Evolutionary conservation across 2,888 invertebrate species (phyloP).

Genomic region (Troilus luridus): DNA sequence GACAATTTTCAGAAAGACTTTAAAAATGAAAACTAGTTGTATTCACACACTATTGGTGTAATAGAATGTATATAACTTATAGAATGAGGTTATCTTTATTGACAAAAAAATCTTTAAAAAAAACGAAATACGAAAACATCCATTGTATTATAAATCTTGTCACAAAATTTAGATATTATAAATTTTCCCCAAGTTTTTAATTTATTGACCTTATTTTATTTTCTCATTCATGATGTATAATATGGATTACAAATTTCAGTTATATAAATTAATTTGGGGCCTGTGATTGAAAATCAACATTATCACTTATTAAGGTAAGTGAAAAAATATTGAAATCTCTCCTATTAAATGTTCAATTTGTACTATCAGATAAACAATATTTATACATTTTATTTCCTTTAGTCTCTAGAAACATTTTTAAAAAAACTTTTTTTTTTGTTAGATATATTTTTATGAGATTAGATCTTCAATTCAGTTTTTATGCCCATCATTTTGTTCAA

Average conservation of each 20-base stretch:
- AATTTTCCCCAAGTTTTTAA: slow-evolving; percentile 53
- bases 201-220: slow-evolving; percentile 50
- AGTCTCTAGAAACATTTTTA: too few relatives aligned
- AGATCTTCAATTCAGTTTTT: too few relatives aligned
- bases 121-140: slow-evolving; percentile 50
- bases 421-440: too few relatives aligned
- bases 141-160: slow-evolving; percentile 52
- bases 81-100: slow-evolving; percentile 55
- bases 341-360: neutral
- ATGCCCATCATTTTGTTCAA: too few relatives aligned
- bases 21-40: slow-evolving; percentile 56
- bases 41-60: slow-evolving; percentile 59
- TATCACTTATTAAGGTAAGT: neutral
- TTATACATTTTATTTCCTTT: too few relatives aligned
- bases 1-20: slow-evolving; percentile 58
- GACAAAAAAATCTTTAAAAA: slow-evolving; percentile 28
- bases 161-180: slow-evolving; percentile 54
- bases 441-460: too few relatives aligned
- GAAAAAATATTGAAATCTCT: neutral
- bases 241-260: neutral
- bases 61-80: slow-evolving; percentile 59
- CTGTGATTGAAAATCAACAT: neutral
- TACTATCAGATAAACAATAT: neutral
- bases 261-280: neutral
- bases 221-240: neutral